phyloP scores from a whole-genome alignment of 2,113 vertebrate genomes.

The Neogobius melanostomus region DNA sequence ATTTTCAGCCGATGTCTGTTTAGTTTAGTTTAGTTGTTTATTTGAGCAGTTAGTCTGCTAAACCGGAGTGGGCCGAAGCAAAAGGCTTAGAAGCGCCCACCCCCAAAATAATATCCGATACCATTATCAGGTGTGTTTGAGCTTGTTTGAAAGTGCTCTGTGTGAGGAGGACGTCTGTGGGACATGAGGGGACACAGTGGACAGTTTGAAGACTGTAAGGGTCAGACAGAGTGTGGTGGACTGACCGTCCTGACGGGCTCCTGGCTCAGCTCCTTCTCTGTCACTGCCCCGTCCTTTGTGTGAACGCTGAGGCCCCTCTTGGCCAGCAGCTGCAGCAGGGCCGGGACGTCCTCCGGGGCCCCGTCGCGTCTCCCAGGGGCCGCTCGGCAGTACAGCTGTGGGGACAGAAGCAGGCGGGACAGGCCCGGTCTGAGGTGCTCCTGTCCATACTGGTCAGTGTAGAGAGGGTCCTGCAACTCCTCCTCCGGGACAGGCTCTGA shows the following conservation, averaged over 20 bases:
- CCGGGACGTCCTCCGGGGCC: conserved; percentile 61
- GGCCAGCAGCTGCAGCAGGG: conserved; percentile 79
- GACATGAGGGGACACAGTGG: too few relatives aligned
- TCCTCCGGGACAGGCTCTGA: conserved; percentile 82
- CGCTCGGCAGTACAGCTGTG: conserved; percentile 84
- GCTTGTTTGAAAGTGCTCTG: too few relatives aligned
- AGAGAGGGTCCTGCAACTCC: conserved; percentile 84
- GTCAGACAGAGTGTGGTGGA: not conserved
- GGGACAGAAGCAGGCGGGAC: conserved; percentile 81
- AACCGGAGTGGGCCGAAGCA: too few relatives aligned
- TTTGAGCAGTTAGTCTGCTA: too few relatives aligned
- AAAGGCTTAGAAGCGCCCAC: too few relatives aligned
- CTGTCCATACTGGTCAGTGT: conserved; percentile 83
- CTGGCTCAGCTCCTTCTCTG: conserved; percentile 78
- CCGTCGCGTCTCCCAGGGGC: conserved; percentile 49
- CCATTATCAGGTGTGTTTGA: too few relatives aligned
- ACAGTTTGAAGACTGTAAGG: too few relatives aligned
- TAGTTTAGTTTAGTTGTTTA: too few relatives aligned
- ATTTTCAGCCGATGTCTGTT: too few relatives aligned
- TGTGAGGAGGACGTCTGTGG: too few relatives aligned
- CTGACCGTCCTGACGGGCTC: conserved; percentile 85
- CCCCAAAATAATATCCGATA: too few relatives aligned
- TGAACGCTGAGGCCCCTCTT: conserved; percentile 74
- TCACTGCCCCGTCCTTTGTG: conserved; percentile 75
- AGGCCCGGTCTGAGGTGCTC: conserved; percentile 84